phyloP scores from a whole-genome alignment of 64 coral and sea anemone genomes.

The Montipora cactus region DNA sequence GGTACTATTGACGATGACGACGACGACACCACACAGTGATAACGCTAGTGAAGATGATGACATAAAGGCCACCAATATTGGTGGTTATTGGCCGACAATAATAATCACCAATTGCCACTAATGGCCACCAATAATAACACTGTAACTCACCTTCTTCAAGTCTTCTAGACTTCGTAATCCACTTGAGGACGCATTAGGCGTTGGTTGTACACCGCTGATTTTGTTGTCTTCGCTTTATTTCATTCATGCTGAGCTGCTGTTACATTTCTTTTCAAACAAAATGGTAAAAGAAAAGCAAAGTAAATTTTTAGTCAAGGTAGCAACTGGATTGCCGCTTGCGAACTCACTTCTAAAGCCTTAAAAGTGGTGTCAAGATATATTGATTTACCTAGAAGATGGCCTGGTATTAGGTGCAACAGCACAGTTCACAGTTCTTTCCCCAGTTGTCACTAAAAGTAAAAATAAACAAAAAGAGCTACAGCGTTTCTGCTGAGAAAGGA shows the following conservation, averaged over 20 bases:
- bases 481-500: neutral
- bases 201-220: neutral
- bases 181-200: slow-evolving; percentile 8
- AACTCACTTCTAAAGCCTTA: too few relatives aligned
- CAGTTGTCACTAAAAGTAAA: neutral
- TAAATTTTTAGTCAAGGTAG: neutral
- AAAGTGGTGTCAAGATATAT: neutral
- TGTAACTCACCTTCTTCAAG: slow-evolving; percentile 73
- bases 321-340: neutral
- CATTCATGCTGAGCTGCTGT: neutral
- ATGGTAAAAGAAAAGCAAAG: neutral
- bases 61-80: too few relatives aligned
- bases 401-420: neutral
- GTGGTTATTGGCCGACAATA: too few relatives aligned
- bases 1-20: too few relatives aligned
- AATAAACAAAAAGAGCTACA: neutral
- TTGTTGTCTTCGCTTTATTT: neutral
- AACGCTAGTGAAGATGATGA: too few relatives aligned
- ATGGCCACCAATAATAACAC: neutral
- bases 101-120: neutral
- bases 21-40: too few relatives aligned
- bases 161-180: slow-evolving; percentile 86
- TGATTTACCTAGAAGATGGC: neutral
- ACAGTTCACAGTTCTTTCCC: neutral
- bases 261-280: neutral